Percentiles rank a stretch among this genome's conserved stretches.
Evolutionary conservation across 2,888 invertebrate genomes (phyloP).

Genomic region (Sisyra nigra): DNA sequence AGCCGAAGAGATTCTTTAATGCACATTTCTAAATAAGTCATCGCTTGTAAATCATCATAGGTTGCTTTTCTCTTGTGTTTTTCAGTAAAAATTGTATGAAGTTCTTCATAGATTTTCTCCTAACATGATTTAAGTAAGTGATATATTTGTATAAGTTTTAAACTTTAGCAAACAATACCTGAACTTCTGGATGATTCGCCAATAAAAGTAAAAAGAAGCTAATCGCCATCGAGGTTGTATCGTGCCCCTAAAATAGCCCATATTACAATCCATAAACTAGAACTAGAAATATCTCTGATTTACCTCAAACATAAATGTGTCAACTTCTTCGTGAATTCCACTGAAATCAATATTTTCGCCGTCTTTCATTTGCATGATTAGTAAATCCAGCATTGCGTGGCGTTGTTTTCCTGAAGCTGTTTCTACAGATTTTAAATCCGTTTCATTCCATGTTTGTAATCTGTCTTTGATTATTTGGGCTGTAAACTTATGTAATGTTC

Average conservation of each 20-base stretch:
- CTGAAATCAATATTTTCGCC: slow-evolving; percentile 5
- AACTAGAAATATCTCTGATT: no score
- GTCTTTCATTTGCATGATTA: slow-evolving; percentile 4
- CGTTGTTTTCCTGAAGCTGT: slow-evolving; percentile 6
- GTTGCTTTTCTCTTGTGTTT: not conserved
- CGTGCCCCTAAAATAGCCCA: not conserved
- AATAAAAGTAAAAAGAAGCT: not conserved
- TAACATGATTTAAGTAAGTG: no score
- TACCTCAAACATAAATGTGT: slow-evolving; percentile 10
- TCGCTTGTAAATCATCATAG: slow-evolving; percentile 6
- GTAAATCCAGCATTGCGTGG: slow-evolving; percentile 8
- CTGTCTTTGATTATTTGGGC: slow-evolving; percentile 7
- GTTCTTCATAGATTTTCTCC: slow-evolving; percentile 5
- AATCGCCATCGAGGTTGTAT: not conserved
- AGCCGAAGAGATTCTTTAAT: slow-evolving; percentile 4
- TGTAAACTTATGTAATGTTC: slow-evolving; percentile 8
- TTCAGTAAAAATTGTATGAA: slow-evolving; percentile 2
- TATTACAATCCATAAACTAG: no score
- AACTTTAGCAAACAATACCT: no score
- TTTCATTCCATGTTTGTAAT: slow-evolving; percentile 5
- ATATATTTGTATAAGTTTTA: no score
- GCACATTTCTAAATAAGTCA: slow-evolving; percentile 5
- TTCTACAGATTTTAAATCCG: slow-evolving; percentile 1
- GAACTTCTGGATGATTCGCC: slow-evolving; percentile 3
- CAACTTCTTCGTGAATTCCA: slow-evolving; percentile 9